Evolutionary conservation across 2,888 invertebrate species (phyloP).

Genomic region (Clunio marinus): DNA sequence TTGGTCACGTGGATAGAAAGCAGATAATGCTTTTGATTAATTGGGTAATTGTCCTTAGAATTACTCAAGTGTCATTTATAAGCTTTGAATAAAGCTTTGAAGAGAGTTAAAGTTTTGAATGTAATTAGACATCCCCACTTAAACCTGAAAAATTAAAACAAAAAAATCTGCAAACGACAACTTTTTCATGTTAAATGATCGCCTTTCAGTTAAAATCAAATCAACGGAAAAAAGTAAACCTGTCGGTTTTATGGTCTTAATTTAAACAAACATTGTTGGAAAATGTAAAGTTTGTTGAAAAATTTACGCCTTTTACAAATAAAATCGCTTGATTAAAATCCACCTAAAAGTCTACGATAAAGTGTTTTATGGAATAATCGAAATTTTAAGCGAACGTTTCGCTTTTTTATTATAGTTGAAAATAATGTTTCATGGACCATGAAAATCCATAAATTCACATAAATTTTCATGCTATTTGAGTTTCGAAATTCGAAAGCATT

Average conservation of each 20-base stretch:
- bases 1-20: not conserved
- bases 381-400: not conserved
- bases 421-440: conserved; percentile 9
- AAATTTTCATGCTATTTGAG: conserved; percentile 10
- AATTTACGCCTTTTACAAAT: conserved; percentile 1
- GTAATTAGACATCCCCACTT: conserved; percentile 15
- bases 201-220: not conserved
- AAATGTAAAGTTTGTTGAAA: not conserved
- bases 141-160: not conserved
- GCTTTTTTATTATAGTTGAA: not conserved
- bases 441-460: conserved; percentile 20
- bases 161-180: not conserved
- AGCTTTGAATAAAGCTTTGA: not conserved
- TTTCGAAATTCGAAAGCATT: conserved; percentile 11
- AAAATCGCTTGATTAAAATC: not conserved
- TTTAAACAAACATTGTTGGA: not conserved
- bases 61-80: no score
- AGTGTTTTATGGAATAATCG: not conserved
- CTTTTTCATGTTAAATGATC: not conserved
- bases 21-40: not conserved
- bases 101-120: not conserved
- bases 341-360: conserved; percentile 14
- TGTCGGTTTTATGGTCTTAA: not conserved
- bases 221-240: not conserved
- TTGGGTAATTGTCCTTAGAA: no score